phyloP scores from a whole-genome alignment of 2,113 vertebrate genomes.

The Ivindomyrus marchei region DNA sequence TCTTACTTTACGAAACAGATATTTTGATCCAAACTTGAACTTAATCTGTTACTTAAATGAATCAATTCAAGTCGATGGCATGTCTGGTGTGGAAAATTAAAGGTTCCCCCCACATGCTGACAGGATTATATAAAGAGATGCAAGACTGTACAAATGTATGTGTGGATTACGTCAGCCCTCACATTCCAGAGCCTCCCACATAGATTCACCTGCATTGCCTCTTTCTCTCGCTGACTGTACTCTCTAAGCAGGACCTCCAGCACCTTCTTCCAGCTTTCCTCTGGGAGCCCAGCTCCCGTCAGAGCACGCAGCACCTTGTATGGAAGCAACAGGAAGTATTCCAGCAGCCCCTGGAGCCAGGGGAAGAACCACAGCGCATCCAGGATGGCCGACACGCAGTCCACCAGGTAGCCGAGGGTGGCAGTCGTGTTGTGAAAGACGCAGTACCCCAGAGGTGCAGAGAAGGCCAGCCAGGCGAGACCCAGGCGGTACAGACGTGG shows the following conservation, averaged over 20 bases:
- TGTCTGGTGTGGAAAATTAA: not conserved
- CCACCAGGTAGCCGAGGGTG: conserved; percentile 62
- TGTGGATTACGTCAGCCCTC: not conserved
- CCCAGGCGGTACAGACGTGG: conserved; percentile 67
- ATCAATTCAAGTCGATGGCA: not conserved
- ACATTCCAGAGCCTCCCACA: not conserved
- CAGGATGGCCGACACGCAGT: conserved; percentile 62
- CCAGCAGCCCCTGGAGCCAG: conserved; percentile 57
- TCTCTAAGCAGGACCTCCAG: conserved; percentile 69
- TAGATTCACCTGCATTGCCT: conserved; percentile 66
- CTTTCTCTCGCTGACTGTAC: conserved; percentile 58
- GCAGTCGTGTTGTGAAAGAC: conserved; percentile 68
- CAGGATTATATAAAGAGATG: not conserved
- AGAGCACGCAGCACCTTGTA: conserved; percentile 57
- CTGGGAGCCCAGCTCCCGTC: conserved; percentile 53
- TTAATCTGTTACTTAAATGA: not conserved
- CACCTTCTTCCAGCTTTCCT: conserved; percentile 73
- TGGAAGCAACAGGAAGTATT: conserved; percentile 69
- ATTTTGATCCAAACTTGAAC: not conserved
- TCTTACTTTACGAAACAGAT: not conserved
- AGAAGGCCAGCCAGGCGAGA: conserved; percentile 73
- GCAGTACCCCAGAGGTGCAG: conserved; percentile 65
- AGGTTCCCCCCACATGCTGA: not conserved
- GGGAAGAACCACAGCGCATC: conserved; percentile 73
- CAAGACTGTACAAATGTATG: not conserved